A percentile compares a stretch with the other conserved stretches of the same genome.
Conservation (phyloP, 2,113 vertebrate species). For the Orycteropus afer region DNA sequence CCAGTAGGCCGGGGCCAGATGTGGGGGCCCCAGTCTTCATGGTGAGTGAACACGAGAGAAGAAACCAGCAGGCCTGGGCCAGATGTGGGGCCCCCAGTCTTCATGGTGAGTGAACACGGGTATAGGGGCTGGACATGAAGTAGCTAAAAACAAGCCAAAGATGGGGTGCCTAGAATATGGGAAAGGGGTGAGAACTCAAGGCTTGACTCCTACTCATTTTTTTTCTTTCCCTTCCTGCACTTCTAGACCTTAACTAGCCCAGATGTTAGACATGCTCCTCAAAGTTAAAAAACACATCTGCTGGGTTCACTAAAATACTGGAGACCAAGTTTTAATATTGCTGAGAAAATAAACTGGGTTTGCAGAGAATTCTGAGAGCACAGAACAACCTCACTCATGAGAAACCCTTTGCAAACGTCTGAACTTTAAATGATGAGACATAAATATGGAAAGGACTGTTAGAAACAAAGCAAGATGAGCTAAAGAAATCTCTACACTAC, state of each 20-base stretch:
- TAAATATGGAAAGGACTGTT: neutral
- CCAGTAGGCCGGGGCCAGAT: too few relatives aligned
- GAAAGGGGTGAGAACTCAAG: neutral
- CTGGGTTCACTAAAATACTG: neutral
- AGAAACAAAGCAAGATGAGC: neutral
- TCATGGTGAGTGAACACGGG: neutral
- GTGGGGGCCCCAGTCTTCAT: too few relatives aligned
- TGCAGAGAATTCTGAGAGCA: slow-evolving; percentile 1
- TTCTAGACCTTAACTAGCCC: neutral
- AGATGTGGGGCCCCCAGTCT: too few relatives aligned
- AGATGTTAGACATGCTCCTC: neutral
- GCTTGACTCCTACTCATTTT: neutral
- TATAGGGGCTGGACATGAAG: neutral
- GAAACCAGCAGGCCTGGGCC: neutral
- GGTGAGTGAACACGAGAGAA: too few relatives aligned
- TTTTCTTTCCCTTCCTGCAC: neutral
- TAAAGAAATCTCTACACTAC: neutral
- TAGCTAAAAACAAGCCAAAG: neutral
- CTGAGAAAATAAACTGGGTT: neutral
- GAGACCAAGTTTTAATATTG: slow-evolving; percentile 13
- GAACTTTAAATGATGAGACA: neutral
- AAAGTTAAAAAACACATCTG: neutral
- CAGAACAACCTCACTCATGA: neutral
- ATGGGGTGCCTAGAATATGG: neutral
- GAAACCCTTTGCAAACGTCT: neutral